Conservation (phyloP, 2,888 invertebrate species). For the Cephus runcator region DNA sequence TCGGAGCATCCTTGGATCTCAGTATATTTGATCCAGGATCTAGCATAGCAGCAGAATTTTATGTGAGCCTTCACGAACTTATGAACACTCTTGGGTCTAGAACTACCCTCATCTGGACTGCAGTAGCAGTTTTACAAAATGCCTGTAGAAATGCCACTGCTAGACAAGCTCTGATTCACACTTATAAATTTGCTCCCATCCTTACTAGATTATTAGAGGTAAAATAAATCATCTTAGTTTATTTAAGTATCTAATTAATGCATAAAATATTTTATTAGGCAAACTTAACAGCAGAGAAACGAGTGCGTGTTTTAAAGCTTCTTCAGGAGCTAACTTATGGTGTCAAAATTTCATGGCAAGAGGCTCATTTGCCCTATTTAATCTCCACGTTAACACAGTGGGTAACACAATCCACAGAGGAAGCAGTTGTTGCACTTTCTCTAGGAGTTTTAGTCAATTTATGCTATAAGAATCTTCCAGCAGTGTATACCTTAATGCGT, state of each 20-base stretch:
- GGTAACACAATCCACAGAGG: slow-evolving; percentile 69
- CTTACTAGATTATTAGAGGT: slow-evolving; percentile 72
- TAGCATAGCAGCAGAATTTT: slow-evolving; percentile 74
- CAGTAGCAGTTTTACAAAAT: slow-evolving; percentile 73
- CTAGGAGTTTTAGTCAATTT: slow-evolving; percentile 81
- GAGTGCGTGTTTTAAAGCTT: slow-evolving; percentile 72
- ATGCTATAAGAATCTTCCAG: slow-evolving; percentile 82
- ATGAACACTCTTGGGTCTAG: slow-evolving; percentile 70
- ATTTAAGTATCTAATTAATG: no score
- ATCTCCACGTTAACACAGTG: slow-evolving; percentile 76
- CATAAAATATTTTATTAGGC: slow-evolving; percentile 30
- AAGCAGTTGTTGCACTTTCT: slow-evolving; percentile 67
- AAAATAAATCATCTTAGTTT: slow-evolving; percentile 22
- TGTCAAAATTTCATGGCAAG: slow-evolving; percentile 83
- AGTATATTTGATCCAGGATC: slow-evolving; percentile 76
- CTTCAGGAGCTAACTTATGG: slow-evolving; percentile 84
- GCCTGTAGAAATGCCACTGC: slow-evolving; percentile 74
- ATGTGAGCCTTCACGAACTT: slow-evolving; percentile 74
- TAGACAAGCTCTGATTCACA: slow-evolving; percentile 73
- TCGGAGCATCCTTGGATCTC: slow-evolving; percentile 73
- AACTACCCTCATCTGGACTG: slow-evolving; percentile 73
- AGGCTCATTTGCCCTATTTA: slow-evolving; percentile 77
- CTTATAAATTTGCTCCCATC: slow-evolving; percentile 77
- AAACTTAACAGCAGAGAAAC: slow-evolving; percentile 73
- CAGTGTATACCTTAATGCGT: slow-evolving; percentile 78